Base-by-base conservation (phyloP, 2,113 vertebrate species). In the Origma solitaria region DNA sequence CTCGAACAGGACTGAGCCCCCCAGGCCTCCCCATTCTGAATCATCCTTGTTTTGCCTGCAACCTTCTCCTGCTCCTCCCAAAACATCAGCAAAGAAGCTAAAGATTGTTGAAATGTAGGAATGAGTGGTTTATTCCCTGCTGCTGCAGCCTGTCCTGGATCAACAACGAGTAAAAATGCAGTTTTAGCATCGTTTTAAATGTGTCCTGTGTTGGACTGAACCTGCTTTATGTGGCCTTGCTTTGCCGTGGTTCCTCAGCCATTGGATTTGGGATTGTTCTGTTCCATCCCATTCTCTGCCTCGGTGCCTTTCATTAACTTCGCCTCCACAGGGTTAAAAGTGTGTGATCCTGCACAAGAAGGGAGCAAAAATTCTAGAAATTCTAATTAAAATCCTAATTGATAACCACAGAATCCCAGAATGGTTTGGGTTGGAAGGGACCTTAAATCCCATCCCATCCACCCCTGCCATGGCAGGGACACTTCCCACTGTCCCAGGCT, bases 391-490 rank as follows among this genome's bases (percentile, higher is more conserved):
- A 85, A 57, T 30, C 24, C 20, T 35, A 13, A 24, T 35, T 25
- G 6, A 30, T 30, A 49, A 37, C 50, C 44, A 58, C 10, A 14
- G 18, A 21, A 42, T 66, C 10, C 20, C 44, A 18, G 44, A 50
- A 65, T 37, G 22, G 15, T 17, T 58, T 66, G 38, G 38, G 38
- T 40, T 40, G 38, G 38, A 40, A 28, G 17, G 13, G 38, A 71
- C 20, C 15, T 30, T 9, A 49, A 64, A 87, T 14, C n/a, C 28
- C 0, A 2, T 23, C 1, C 28, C 0, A 2, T 23, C 30, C 65
- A 56, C 23, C 61, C 65, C 30, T 49, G 70, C 50, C 50, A 16
- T 24, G 42, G 24, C 56, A 70, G 65, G 65, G 49, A 25, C 65
- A 8, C 17, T 50, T 72, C 1, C 42, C 50, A 35, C 22, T 9